These are phyloP conservation scores for Phrynosoma platyrhinos DNA, from an alignment of 2,113 vertebrate genomes.

Conservation along the genomic window DNA sequence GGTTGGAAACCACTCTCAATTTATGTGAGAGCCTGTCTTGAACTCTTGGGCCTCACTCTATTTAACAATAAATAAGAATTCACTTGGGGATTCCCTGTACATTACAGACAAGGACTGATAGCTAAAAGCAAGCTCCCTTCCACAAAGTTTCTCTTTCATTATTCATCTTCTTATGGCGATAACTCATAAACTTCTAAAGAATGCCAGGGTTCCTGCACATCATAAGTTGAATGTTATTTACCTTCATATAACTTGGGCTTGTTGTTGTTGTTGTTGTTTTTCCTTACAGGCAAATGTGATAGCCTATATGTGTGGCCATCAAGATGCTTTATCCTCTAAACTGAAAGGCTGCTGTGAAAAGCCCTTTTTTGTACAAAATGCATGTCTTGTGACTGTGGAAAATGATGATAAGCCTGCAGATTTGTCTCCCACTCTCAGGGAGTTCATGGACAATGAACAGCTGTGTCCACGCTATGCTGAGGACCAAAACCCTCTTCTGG, in stretches of 20 bases:
- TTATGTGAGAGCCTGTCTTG: too few species aligned
- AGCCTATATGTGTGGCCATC: constrained; percentile 58
- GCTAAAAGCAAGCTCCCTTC: too few species aligned
- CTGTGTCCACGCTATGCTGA: constrained; percentile 53
- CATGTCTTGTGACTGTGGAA: constrained; percentile 41
- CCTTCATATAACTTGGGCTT: neutral
- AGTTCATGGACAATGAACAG: constrained; percentile 48
- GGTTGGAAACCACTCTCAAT: too few species aligned
- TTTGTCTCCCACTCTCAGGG: constrained; percentile 39
- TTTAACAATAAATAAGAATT: too few species aligned
- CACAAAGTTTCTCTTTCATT: too few species aligned
- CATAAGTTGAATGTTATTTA: neutral
- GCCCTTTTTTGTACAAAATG: constrained; percentile 17
- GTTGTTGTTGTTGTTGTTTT: neutral
- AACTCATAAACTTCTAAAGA: too few species aligned
- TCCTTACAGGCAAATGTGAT: constrained; percentile 50
- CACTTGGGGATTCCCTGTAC: too few species aligned
- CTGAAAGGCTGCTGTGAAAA: constrained; percentile 61
- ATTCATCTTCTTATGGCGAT: too few species aligned
- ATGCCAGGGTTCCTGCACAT: too few species aligned
- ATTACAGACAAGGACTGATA: too few species aligned
- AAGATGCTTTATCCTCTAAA: constrained; percentile 60
- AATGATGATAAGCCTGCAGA: constrained; percentile 53
- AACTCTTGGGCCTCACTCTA: too few species aligned
- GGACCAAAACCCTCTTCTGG: constrained; percentile 34